phyloP scores from a whole-genome alignment of 2,888 invertebrate species.

The Pasiphila rectangulata region DNA sequence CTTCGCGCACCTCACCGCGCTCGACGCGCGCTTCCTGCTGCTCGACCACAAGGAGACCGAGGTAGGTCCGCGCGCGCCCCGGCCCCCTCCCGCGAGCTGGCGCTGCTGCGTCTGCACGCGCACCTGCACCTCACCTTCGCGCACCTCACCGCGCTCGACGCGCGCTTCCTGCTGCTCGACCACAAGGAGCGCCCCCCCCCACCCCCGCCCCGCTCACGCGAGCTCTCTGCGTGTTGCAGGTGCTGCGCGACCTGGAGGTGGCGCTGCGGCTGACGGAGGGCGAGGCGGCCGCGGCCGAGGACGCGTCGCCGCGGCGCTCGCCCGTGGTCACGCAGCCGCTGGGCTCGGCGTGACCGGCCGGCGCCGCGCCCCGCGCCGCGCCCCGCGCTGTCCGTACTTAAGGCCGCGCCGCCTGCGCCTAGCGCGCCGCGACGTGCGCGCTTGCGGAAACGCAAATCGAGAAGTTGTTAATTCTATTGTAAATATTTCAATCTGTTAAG shows the following conservation, averaged over 20 bases:
- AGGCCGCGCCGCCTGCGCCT: slow-evolving; percentile 11
- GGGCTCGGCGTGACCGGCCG: slow-evolving; percentile 45
- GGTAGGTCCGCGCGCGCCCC: too few species aligned
- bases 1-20: too few species aligned
- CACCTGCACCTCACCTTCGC: too few species aligned
- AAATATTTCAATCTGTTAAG: slow-evolving; percentile 79
- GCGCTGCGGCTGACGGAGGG: slow-evolving; percentile 83
- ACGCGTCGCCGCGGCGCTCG: slow-evolving; percentile 41
- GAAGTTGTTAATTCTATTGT: slow-evolving; percentile 76
- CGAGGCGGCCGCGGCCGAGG: slow-evolving; percentile 37
- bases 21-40: too few species aligned
- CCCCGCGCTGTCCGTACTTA: slow-evolving; percentile 43
- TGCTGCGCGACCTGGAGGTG: slow-evolving; percentile 93
- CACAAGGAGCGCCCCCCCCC: too few species aligned
- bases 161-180: too few species aligned
- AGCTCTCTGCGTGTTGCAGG: too few species aligned
- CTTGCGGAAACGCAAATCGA: slow-evolving; percentile 43
- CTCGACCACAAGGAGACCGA: too few species aligned
- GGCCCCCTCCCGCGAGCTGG: too few species aligned
- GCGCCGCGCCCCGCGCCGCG: slow-evolving; percentile 55
- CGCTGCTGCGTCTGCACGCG: too few species aligned
- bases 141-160: too few species aligned
- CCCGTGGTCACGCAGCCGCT: slow-evolving; percentile 24
- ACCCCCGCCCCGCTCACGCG: not conserved
- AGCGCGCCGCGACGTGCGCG: slow-evolving; percentile 35